Conservation (phyloP, 1,140 invertebrate species). For the Himalopsyche phryganea region DNA sequence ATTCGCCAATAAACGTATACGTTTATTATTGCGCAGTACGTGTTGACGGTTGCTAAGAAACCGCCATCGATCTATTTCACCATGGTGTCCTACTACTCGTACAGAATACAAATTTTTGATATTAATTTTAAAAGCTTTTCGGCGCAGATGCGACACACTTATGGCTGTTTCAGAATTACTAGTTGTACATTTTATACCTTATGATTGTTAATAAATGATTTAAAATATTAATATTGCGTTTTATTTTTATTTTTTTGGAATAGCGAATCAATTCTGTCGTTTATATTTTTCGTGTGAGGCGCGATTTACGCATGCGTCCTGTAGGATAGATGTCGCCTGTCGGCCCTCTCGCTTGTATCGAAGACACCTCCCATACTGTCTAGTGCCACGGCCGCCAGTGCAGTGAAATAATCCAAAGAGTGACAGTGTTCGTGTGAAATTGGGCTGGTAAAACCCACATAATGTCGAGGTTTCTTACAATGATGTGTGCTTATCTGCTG, state of each 20-base stretch:
- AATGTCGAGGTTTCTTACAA: slow-evolving; percentile 23
- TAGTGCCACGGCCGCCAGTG: slow-evolving; percentile 20
- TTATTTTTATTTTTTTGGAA: background rate
- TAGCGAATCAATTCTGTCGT: slow-evolving; percentile 13
- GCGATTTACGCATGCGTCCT: slow-evolving; percentile 15
- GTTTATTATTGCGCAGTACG: slow-evolving; percentile 30
- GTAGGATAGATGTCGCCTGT: too few relatives aligned
- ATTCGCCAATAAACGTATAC: background rate
- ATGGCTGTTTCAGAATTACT: background rate
- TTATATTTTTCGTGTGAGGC: background rate
- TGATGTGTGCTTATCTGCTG: slow-evolving; percentile 23
- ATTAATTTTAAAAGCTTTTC: background rate
- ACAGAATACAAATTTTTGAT: slow-evolving; percentile 19
- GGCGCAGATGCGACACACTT: background rate
- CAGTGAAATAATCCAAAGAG: slow-evolving; percentile 19
- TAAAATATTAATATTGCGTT: background rate
- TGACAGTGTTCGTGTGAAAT: slow-evolving; percentile 23
- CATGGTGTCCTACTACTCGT: slow-evolving; percentile 6
- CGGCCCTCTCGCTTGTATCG: slow-evolving; percentile 7
- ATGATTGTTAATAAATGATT: background rate
- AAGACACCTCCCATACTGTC: slow-evolving; percentile 22
- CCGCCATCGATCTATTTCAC: slow-evolving; percentile 27
- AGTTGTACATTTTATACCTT: background rate
- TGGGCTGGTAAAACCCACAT: slow-evolving; percentile 24
- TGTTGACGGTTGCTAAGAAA: slow-evolving; percentile 21